Evolutionary conservation across 2,888 invertebrate genomes (phyloP).

Genomic region (Lysandra coridon): DNA sequence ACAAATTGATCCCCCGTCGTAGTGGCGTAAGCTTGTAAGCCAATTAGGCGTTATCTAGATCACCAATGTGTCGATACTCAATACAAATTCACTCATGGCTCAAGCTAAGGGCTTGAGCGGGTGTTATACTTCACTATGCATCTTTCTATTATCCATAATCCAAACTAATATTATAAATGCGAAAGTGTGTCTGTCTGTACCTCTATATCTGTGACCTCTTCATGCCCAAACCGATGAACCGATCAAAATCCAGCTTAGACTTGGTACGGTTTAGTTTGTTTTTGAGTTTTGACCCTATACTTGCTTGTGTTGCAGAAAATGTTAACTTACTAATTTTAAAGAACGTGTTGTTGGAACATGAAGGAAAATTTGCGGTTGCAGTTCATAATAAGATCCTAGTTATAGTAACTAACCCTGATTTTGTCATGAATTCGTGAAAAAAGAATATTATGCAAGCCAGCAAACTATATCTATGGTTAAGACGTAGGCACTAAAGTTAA

Average conservation of each 20-base stretch:
- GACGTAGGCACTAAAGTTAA: no score
- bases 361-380: no score
- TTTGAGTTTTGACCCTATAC: not conserved
- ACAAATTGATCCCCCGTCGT: slow-evolving; percentile 11
- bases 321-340: not conserved
- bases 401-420: no score
- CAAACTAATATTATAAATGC: not conserved
- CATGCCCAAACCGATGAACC: no score
- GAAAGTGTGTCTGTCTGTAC: not conserved
- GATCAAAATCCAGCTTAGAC: not conserved
- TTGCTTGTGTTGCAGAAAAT: not conserved
- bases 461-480: no score
- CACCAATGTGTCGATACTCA: slow-evolving; percentile 11
- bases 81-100: not conserved
- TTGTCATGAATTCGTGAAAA: no score
- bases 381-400: no score
- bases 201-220: not conserved
- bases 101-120: not conserved
- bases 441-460: no score
- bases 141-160: no score
- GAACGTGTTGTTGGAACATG: no score
- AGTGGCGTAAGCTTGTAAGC: not conserved
- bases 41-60: slow-evolving; percentile 17
- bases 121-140: not conserved
- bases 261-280: not conserved